A percentile compares a stretch with the other conserved stretches of the same genome.
These are phyloP conservation scores for Rhegmatorhina hoffmannsi DNA, from an alignment of 2,113 vertebrate genomes.

Conservation along the genomic window DNA sequence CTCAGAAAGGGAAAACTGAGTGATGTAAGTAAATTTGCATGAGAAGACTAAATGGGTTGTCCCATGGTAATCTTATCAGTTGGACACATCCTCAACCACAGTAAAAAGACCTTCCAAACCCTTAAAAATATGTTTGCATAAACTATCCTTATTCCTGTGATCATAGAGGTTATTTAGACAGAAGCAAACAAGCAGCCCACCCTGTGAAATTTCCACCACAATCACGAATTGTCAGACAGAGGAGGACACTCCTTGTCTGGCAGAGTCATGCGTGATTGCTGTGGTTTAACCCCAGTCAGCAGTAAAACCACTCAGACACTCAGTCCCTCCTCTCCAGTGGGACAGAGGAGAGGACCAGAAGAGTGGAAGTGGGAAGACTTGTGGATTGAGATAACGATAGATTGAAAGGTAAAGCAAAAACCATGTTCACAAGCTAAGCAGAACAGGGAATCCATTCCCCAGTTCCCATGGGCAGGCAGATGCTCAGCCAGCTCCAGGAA, in stretches of 20 bases:
- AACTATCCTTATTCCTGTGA: not conserved
- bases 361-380: not conserved
- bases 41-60: not conserved
- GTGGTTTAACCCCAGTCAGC: not conserved
- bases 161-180: not conserved
- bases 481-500: not conserved
- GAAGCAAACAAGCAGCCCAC: not conserved
- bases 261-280: not conserved
- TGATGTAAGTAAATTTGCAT: not conserved
- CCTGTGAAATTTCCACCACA: not conserved
- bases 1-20: not conserved
- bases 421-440: not conserved
- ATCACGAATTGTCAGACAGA: not conserved
- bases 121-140: not conserved
- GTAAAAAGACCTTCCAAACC: not conserved
- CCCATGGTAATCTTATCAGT: not conserved
- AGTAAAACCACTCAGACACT: not conserved
- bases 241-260: too few species aligned
- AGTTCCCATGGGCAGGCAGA: not conserved
- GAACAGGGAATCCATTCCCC: not conserved
- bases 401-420: not conserved
- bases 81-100: not conserved
- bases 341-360: not conserved
- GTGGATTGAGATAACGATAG: not conserved
- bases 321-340: accelerated